Evolutionary conservation across 2,888 invertebrate species (phyloP), one percentile per base, ranked within the genome.

Genomic region (Drosophila lacicola): DNA sequence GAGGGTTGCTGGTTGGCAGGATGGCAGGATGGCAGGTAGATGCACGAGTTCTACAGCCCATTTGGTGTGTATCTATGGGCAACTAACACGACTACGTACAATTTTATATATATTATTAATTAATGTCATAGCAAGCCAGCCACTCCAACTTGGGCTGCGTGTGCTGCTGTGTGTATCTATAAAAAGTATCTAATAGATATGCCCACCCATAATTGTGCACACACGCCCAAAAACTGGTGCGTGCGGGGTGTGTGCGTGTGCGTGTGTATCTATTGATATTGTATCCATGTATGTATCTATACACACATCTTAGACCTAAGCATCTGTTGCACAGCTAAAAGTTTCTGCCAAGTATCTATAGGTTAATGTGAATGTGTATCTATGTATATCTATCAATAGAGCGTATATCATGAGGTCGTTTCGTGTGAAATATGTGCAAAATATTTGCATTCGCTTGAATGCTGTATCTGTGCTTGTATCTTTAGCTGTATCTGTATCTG

Each of bases 391-490:
- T 57, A 57, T 47, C 46, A 47, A 39, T 57, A 47, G 17, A 44
- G 42, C 19, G n/a, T 55, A 34, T 47, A 45, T 47, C 47, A 33
- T 47, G 47, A 47, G 33, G 29, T 33, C 11, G 33, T 17, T 47
- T 47, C 33, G 21, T n/a, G 53, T 19, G 53, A 54, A 42, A 54
- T 42, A n/a, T 54, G 54, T 19, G 45, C 44, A 36, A 55, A 45
- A 55, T 55, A 55, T 45, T 55, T 55, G 45, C 44, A 56, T 56
- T 45, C 25, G n/a, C n/a, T n/a, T n/a, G n/a, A n/a, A n/a, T n/a
- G 46, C 13, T 21, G 33, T 41, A 41, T 21, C 21, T 11, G 4
- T 36, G 6, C 3, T 6, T 14, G 13, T 36, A 34, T 19, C 11
- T 36, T 8, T 36, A 19, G 14, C 19, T 19, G 6, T 13, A 13